These are phyloP conservation scores for Polyommatus iphigenia DNA, from an alignment of 2,888 invertebrate genomes.

Conservation along the genomic window DNA sequence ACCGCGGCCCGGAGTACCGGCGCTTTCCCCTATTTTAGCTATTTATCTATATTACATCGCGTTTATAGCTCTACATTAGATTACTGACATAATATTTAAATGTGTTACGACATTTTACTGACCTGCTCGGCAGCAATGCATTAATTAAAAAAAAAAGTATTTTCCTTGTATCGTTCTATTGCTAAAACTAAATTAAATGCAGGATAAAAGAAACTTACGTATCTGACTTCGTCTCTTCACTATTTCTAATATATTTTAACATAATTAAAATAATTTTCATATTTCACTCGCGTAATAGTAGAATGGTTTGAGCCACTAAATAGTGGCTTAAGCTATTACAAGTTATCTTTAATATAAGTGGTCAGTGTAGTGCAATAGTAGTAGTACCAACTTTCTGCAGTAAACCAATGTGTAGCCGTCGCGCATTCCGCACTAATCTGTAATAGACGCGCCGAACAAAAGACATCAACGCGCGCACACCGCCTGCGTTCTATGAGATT, in stretches of 20 bases:
- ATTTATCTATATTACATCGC: background rate
- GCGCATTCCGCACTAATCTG: constrained; percentile 4
- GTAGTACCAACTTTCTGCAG: background rate
- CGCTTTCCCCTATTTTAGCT: background rate
- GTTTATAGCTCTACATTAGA: background rate
- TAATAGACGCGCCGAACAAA: constrained; percentile 3
- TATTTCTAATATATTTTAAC: no score
- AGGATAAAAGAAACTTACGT: no score
- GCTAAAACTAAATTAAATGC: no score
- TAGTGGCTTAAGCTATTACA: no score
- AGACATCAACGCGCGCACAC: constrained; percentile 23
- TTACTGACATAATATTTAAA: background rate
- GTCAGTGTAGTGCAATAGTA: background rate
- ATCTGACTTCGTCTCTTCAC: no score
- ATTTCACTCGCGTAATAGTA: no score
- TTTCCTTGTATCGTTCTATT: no score
- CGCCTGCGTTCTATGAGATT: background rate
- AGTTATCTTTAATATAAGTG: no score
- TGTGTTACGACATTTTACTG: background rate
- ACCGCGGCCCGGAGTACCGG: background rate
- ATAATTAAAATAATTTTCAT: no score
- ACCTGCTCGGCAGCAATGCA: no score
- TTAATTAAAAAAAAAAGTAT: no score
- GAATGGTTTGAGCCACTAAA: no score
- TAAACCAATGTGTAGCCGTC: background rate